Evolutionary conservation across 2,797 vertebrate genomes (phyloP).

Genomic region (Ctenopoma multispine): DNA sequence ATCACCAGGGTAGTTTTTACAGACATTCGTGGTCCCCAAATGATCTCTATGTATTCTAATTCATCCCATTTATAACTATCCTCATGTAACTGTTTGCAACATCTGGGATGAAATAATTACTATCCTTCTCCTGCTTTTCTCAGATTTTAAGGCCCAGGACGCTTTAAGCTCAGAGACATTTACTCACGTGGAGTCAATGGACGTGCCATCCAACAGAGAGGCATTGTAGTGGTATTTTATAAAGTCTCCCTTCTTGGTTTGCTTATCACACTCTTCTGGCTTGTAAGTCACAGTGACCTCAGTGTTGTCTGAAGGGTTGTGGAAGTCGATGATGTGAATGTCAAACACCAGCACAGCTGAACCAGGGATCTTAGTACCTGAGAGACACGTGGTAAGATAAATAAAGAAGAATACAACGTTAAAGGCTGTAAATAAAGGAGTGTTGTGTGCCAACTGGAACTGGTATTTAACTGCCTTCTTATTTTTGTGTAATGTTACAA

Average conservation of each 20-base stretch:
- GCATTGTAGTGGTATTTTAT: conserved; percentile 98
- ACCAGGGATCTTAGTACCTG: conserved; percentile 92
- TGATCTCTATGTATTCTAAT: too few relatives aligned
- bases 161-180: neutral
- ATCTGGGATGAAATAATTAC: too few relatives aligned
- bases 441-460: too few relatives aligned
- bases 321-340: conserved; percentile 94
- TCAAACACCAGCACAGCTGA: conserved; percentile 97
- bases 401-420: neutral
- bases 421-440: neutral
- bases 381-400: neutral
- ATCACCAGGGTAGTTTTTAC: too few relatives aligned
- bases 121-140: too few relatives aligned
- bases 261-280: conserved; percentile 86
- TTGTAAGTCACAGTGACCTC: conserved; percentile 84
- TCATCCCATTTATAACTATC: too few relatives aligned
- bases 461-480: too few relatives aligned
- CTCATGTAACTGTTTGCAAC: too few relatives aligned
- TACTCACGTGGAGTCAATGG: conserved; percentile 93
- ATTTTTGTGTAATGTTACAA: too few relatives aligned
- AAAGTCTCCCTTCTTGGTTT: conserved; percentile 95
- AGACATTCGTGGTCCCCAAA: too few relatives aligned
- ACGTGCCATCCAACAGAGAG: conserved; percentile 91
- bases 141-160: too few relatives aligned
- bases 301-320: conserved; percentile 92